Base-by-base conservation (phyloP, 2,888 invertebrate species). In the Zelleria hepariella region DNA sequence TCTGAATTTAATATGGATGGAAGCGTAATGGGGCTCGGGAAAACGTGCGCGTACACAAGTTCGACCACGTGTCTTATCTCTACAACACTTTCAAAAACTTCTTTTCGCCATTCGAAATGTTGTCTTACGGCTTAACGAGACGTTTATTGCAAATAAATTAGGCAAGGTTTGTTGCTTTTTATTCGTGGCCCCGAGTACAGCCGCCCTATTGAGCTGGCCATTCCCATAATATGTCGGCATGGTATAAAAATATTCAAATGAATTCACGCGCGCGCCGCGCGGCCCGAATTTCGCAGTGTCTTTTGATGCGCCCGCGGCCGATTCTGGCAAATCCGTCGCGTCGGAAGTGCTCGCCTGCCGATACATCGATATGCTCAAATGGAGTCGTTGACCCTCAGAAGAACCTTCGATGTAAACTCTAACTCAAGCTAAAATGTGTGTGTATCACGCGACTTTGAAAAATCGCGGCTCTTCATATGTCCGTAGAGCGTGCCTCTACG, bases 261-360 rank as follows among this genome's bases (percentile, higher is more conserved):
- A 77, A 85, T 86, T 86, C 87, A 86, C 86, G 86, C 85, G 82
- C 83, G 78, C 82, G 79, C 79, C 73, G n/a, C 80, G 74, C 78
- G 76, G 83, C 82, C 86, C 86, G 85, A 88, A 88, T 82, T 88
- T 87, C 74, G 87, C 86, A 77, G 71, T 70, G 75, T 42, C 60
- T 80, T 88, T 88, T 88, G 88, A 87, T 82, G 87, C 84, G 86
- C 83, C 87, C 85, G 86, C 86, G 77, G 32, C 76, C 86, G 86
- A 86, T 88, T 88, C 88, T 86, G 86, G 86, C 87, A 86, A 88
- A 87, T 88, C 86, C 62, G 59, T 59, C 86, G 82, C 84, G 85
- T 87, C 88, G 88, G 88, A 88, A 87, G 86, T 87, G 78, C 79
- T 80, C 80, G 80, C 78, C 82, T 80, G 83, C 79, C 79, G 82